Evolutionary conservation across 1,140 invertebrate genomes (phyloP).

Genomic region (Mesaphorura yosii): DNA sequence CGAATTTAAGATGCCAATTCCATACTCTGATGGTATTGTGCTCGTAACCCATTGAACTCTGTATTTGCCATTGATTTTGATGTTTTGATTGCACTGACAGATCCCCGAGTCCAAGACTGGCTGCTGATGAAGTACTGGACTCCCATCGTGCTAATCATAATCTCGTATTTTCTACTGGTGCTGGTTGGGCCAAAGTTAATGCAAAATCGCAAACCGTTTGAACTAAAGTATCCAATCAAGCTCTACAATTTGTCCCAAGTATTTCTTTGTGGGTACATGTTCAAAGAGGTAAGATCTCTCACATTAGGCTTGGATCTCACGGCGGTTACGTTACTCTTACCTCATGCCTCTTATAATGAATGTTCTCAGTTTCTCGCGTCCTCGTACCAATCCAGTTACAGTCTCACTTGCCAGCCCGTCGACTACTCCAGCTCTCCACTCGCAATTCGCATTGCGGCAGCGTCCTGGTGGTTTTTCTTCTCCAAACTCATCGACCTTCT

Average conservation of each 20-base stretch:
- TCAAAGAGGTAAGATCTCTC: conserved; percentile 53
- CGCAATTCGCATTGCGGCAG: conserved; percentile 56
- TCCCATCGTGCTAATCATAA: conserved; percentile 70
- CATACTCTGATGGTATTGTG: too few species aligned
- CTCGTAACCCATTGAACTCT: too few species aligned
- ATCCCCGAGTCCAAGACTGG: conserved; percentile 80
- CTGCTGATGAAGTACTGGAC: conserved; percentile 77
- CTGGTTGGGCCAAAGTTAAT: conserved; percentile 69
- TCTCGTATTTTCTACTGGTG: conserved; percentile 73
- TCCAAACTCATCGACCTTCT: conserved; percentile 93
- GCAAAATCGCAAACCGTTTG: conserved; percentile 71
- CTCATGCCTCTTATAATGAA: conserved; percentile 22
- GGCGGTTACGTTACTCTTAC: conserved; percentile 31
- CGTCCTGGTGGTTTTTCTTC: conserved; percentile 96
- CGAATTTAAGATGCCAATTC: too few species aligned
- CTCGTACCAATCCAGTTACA: conserved; percentile 44
- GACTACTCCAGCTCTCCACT: conserved; percentile 53
- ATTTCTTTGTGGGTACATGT: conserved; percentile 65
- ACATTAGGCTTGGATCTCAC: conserved; percentile 4
- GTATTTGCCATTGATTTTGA: too few species aligned
- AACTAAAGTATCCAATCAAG: conserved; percentile 62
- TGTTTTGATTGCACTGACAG: conserved; percentile 43
- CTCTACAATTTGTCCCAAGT: conserved; percentile 76
- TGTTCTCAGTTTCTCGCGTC: conserved; percentile 14
- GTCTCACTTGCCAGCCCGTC: conserved; percentile 74